phyloP scores from a whole-genome alignment of 2,888 invertebrate genomes.

The Heliothis peltigera region DNA sequence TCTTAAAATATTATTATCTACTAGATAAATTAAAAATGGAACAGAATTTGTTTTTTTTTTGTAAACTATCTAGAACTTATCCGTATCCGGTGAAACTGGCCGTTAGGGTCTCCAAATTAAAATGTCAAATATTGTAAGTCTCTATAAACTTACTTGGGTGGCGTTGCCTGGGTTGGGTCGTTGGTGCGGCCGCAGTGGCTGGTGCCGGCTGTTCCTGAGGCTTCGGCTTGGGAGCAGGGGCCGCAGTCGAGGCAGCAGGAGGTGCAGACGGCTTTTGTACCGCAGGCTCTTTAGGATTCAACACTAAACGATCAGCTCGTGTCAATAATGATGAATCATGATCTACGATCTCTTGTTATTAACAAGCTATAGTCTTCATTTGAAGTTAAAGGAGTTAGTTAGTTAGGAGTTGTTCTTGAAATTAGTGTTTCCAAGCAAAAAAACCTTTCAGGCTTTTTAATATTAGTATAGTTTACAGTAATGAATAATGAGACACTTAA shows the following conservation, averaged over 20 bases:
- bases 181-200: constrained; percentile 31
- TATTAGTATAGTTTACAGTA: too few species aligned
- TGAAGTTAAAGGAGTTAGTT: too few species aligned
- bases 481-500: constrained; percentile 33
- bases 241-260: constrained; percentile 24
- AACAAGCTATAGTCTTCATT: too few species aligned
- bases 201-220: constrained; percentile 34
- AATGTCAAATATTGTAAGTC: neutral
- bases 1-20: too few species aligned
- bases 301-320: constrained; percentile 72
- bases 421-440: too few species aligned
- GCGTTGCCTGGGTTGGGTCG: constrained; percentile 54
- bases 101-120: too few species aligned
- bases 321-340: constrained; percentile 51
- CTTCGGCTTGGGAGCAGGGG: constrained; percentile 24
- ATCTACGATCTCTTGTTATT: neutral
- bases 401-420: too few species aligned
- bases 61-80: too few species aligned
- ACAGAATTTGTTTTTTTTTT: too few species aligned
- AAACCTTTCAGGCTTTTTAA: too few species aligned
- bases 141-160: constrained; percentile 73
- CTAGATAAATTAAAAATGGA: too few species aligned
- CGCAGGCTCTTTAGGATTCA: constrained; percentile 79
- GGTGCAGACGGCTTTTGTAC: constrained; percentile 42
- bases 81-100: too few species aligned